A percentile compares a stretch with the other conserved stretches of the same genome.
Conservation (phyloP, 2,888 invertebrate genomes). For the Lacanobia oleracea region DNA sequence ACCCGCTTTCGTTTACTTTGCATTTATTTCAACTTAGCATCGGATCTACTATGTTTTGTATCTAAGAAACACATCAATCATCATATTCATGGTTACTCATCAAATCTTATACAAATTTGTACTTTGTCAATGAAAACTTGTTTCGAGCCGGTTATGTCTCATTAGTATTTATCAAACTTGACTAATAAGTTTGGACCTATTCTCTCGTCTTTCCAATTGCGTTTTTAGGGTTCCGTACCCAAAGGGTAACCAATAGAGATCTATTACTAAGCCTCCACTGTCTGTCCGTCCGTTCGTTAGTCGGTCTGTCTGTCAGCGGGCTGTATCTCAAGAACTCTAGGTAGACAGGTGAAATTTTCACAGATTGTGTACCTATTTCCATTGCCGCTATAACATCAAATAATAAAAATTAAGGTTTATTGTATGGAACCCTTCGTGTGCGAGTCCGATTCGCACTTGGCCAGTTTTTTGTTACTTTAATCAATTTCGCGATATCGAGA, state of each 20-base stretch:
- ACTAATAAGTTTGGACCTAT: neutral
- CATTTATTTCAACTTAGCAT: conserved; percentile 68
- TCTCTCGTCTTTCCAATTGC: neutral
- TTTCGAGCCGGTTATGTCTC: neutral
- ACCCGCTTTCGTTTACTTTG: conserved; percentile 78
- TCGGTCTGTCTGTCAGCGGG: too few species aligned
- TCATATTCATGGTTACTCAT: conserved; percentile 34
- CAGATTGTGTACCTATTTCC: too few species aligned
- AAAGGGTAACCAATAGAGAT: too few species aligned
- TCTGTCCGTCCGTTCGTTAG: too few species aligned
- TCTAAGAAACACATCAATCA: conserved; percentile 46
- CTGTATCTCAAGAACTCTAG: too few species aligned
- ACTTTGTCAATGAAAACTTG: conserved; percentile 18
- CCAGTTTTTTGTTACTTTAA: too few species aligned
- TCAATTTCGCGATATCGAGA: conserved; percentile 1
- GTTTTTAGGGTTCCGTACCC: neutral
- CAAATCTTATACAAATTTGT: conserved; percentile 20
- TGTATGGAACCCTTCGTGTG: too few species aligned
- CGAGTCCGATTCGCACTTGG: too few species aligned
- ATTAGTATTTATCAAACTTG: neutral
- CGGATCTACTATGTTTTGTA: conserved; percentile 37
- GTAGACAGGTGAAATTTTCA: too few species aligned
- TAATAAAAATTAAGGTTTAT: too few species aligned
- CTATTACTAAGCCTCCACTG: too few species aligned
- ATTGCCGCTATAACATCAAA: too few species aligned